Conservation (phyloP, 2,113 vertebrate species). For the Erythrocercus mccallii region DNA sequence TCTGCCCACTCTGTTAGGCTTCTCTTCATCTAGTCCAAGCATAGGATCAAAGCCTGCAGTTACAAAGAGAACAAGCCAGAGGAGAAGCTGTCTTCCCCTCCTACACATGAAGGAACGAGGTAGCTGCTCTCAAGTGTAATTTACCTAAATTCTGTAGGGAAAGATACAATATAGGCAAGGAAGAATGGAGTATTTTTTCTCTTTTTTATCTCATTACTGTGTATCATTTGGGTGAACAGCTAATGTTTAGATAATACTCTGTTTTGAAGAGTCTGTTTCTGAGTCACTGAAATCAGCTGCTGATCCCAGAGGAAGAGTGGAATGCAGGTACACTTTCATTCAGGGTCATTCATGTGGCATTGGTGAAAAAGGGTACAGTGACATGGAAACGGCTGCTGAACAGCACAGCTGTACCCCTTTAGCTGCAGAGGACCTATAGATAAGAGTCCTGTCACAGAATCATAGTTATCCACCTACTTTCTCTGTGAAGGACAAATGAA, state of each 20-base stretch:
- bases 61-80: not conserved
- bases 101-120: not conserved
- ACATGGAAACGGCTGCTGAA: not conserved
- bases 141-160: not conserved
- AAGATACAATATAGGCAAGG: not conserved
- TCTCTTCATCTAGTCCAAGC: not conserved
- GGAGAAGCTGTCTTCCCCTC: not conserved
- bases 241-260: not conserved
- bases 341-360: not conserved
- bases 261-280: conserved; percentile 19
- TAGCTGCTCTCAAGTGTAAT: not conserved
- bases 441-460: not conserved
- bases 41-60: not conserved
- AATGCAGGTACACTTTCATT: not conserved
- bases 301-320: not conserved
- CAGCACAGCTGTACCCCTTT: not conserved
- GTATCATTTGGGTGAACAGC: not conserved
- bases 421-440: not conserved
- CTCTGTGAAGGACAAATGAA: not conserved
- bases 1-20: not conserved
- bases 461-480: not conserved
- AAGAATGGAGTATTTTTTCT: not conserved
- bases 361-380: not conserved
- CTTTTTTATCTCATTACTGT: not conserved
- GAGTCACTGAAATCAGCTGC: conserved; percentile 1